These are phyloP conservation scores for Melanotaenia trifasciata DNA, from an alignment of 2,797 vertebrate genomes.

Conservation along the genomic window DNA sequence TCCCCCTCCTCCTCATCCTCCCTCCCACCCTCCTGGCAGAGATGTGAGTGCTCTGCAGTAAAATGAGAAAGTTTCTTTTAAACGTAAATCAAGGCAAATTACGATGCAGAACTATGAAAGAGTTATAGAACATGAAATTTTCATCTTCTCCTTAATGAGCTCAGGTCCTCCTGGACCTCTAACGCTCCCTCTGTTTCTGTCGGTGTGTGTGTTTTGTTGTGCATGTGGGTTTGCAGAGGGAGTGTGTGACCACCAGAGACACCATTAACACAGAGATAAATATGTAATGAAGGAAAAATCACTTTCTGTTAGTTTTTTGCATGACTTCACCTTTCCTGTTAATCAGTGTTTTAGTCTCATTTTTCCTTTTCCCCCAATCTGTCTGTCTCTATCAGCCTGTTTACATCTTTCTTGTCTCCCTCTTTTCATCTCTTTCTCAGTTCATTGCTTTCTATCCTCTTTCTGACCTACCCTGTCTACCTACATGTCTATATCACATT, in stretches of 20 bases:
- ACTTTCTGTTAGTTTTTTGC: conserved; percentile 79
- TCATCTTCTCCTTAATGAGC: conserved; percentile 84
- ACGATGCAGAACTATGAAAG: conserved; percentile 80
- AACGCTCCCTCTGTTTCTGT: conserved; percentile 31
- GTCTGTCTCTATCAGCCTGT: conserved; percentile 12
- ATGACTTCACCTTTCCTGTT: conserved; percentile 82
- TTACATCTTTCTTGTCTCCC: conserved; percentile 1
- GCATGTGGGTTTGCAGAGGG: conserved; percentile 12
- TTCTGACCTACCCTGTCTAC: no score
- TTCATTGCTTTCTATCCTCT: no score
- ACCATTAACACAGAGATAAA: conserved; percentile 85
- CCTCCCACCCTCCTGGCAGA: conserved; percentile 38
- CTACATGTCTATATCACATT: no score
- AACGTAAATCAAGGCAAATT: conserved; percentile 82
- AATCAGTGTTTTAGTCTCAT: conserved; percentile 61
- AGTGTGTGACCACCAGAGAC: conserved; percentile 70
- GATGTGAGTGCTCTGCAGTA: conserved; percentile 69
- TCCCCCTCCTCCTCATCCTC: background rate
- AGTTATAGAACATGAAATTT: conserved; percentile 87
- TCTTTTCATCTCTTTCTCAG: conserved; percentile 6
- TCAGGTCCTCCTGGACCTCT: conserved; percentile 65
- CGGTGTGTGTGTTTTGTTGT: conserved; percentile 1
- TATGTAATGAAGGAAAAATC: conserved; percentile 83
- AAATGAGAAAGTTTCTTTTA: conserved; percentile 74
- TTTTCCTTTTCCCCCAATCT: conserved; percentile 17